Base-by-base conservation (phyloP, 2,113 vertebrate genomes). In the Phrynosoma blainvillii region DNA sequence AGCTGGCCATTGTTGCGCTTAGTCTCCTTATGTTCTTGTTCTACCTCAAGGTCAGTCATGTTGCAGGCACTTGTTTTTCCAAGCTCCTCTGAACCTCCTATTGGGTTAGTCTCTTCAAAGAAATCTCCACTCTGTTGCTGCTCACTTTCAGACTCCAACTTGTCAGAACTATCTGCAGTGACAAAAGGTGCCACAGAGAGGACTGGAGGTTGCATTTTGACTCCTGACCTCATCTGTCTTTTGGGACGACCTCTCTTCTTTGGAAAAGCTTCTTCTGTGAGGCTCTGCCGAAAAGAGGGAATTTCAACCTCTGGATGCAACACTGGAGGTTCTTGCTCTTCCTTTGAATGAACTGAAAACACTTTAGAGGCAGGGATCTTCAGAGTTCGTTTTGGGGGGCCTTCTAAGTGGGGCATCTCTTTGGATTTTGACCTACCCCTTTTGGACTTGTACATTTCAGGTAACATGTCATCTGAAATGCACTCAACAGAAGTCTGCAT, bases 301-400 rank as follows among this genome's bases (percentile, higher is more conserved):
- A 98, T 96, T 94, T 98, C 97, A 1, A 97, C 97, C 93, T 99
- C 99, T 8, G 99, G 99, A 82, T 99, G 98, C 93, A 99, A 96
- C 91, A 99, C 97, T 7, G 99, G 99, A 32, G 97, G 99, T 77
- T 99, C 99, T 91, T 98, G 98, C 90, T 99, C 98, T 95, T 99
- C 98, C 91, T 98, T 99, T 2, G 97, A 97, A 54, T 94, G 95
- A 83, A 98, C 94, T 11, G 98, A 98, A 80, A 98, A 98, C 21
- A 99, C 98, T 96, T 99, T 99, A 0, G 98, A 98, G 7, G 98
- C 97, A 16, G 96, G 96, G 73, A 98, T 96, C 93, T 99, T 99
- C 25, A 98, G 96, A 85, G 98, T 96, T 93, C 96, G 92, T 95
- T 98, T 95, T 32, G 97, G 98, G 5, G 97, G 97, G 42, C 97